phyloP scores from a whole-genome alignment of 2,888 invertebrate species.

The Drosophila diplacantha region DNA sequence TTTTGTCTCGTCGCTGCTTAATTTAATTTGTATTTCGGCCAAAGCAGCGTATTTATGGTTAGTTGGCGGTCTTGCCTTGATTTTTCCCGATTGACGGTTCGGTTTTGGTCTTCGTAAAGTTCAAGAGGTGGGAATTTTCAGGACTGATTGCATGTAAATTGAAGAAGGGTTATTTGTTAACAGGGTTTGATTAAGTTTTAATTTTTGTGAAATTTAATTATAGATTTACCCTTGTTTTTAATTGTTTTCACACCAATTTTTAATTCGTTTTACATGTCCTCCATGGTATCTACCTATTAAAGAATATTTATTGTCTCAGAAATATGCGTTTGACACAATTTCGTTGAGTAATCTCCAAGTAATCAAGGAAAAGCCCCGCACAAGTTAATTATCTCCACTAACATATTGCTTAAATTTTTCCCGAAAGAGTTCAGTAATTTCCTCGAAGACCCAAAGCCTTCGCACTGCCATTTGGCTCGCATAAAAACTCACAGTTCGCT shows the following conservation, averaged over 20 bases:
- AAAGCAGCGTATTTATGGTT: slow-evolving; percentile 54
- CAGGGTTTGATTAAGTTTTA: background rate
- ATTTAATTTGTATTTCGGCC: slow-evolving; percentile 62
- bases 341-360: background rate
- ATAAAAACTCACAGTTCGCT: slow-evolving; percentile 7
- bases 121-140: slow-evolving; percentile 28
- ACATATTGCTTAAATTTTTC: background rate
- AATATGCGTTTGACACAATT: too few relatives aligned
- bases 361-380: background rate
- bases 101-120: background rate
- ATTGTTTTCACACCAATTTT: too few relatives aligned
- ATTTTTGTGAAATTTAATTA: background rate
- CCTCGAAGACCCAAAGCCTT: background rate
- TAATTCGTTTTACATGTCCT: too few relatives aligned
- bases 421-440: background rate
- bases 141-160: slow-evolving; percentile 31
- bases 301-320: too few relatives aligned
- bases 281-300: background rate
- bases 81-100: slow-evolving; percentile 29
- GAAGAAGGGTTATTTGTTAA: slow-evolving; percentile 7
- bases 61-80: slow-evolving; percentile 57
- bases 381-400: background rate
- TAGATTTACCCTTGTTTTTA: too few relatives aligned
- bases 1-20: slow-evolving; percentile 61
- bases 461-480: background rate